Percentiles rank a stretch among this genome's conserved stretches.
Conservation (phyloP, 2,797 vertebrate species). For the Botia kubotai region DNA sequence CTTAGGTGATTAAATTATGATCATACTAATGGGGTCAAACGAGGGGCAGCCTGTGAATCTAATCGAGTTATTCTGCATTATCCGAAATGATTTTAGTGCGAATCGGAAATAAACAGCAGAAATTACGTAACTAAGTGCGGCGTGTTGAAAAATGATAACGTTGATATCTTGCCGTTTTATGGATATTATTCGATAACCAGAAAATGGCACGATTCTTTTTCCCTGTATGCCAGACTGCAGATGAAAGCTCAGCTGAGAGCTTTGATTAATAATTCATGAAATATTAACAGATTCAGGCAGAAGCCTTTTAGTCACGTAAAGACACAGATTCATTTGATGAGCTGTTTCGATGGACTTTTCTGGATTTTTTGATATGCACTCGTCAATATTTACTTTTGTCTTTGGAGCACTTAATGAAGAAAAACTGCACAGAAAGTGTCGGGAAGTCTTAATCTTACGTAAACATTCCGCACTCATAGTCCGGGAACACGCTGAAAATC, state of each 20-base stretch:
- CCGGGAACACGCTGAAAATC: no score
- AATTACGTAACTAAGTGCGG: conserved; percentile 25
- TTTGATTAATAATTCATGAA: conserved; percentile 78
- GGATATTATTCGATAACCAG: conserved; percentile 4
- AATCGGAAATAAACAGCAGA: conserved; percentile 30
- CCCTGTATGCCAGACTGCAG: neutral
- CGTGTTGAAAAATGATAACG: conserved; percentile 7
- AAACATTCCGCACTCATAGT: no score
- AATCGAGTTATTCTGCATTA: conserved; percentile 38
- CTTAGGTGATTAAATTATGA: conserved; percentile 27
- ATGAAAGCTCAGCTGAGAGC: conserved; percentile 68
- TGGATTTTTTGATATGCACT: neutral
- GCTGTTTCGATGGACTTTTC: neutral
- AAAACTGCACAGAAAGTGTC: no score
- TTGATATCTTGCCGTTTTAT: neutral
- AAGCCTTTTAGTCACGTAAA: conserved; percentile 9
- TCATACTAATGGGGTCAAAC: conserved; percentile 34
- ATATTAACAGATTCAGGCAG: conserved; percentile 66
- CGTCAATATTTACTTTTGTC: neutral
- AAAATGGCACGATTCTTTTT: conserved; percentile 11
- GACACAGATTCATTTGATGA: conserved; percentile 10
- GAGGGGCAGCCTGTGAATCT: conserved; percentile 10
- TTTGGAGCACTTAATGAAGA: neutral
- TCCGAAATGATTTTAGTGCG: conserved; percentile 40
- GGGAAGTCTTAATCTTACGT: no score